phyloP scores from a whole-genome alignment of 2,888 invertebrate species.

The Melitaea athalia region DNA sequence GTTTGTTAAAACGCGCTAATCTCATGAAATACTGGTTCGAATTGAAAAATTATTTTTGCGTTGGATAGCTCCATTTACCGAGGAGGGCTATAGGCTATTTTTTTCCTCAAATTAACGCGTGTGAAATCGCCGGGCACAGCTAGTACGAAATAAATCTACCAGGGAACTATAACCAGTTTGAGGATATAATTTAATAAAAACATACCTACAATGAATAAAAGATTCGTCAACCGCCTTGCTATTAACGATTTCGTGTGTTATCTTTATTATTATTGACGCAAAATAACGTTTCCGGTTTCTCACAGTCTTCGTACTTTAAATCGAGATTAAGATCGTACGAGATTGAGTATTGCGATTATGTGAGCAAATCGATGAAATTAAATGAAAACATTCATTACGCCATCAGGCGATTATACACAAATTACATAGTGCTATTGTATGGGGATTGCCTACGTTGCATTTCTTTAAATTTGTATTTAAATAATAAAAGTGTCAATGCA shows the following conservation, averaged over 20 bases:
- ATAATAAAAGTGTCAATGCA: no score
- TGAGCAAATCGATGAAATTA: not conserved
- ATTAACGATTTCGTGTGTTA: constrained; percentile 3
- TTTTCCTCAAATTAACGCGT: no score
- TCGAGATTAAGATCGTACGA: not conserved
- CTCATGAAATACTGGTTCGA: no score
- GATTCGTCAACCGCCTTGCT: not conserved
- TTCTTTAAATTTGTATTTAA: no score
- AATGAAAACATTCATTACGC: not conserved
- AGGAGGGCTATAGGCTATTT: no score
- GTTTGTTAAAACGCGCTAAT: no score
- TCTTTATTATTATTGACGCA: not conserved
- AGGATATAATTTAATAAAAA: not conserved
- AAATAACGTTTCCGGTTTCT: not conserved
- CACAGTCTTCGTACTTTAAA: not conserved
- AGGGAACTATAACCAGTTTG: not conserved
- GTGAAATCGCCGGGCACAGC: no score
- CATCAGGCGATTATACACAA: no score
- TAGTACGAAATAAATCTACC: not conserved
- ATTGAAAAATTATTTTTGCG: no score
- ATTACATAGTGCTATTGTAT: no score
- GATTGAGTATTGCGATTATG: not conserved
- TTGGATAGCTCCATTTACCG: no score
- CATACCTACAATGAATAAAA: not conserved
- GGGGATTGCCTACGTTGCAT: no score